Evolutionary conservation across 2,888 invertebrate genomes (phyloP).

Genomic region (Prenolepis imparis): DNA sequence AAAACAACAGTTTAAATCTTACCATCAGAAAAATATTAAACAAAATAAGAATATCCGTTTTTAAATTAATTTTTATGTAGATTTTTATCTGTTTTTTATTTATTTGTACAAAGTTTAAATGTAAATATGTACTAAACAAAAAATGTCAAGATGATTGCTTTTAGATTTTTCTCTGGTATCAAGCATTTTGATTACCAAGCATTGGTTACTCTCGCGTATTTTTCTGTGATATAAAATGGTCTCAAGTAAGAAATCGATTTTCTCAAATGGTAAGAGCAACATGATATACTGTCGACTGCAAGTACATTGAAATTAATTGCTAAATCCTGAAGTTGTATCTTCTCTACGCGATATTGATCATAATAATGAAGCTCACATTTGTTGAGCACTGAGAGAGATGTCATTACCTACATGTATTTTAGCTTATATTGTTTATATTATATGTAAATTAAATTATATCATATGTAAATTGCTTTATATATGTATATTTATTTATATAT

Average conservation of each 20-base stretch:
- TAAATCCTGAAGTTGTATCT: constrained; percentile 5
- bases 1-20: background rate
- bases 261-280: background rate
- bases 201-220: background rate
- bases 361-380: background rate
- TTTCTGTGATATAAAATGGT: background rate
- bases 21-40: background rate
- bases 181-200: background rate
- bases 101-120: background rate
- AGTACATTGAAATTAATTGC: background rate
- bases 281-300: constrained; percentile 24
- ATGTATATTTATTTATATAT: background rate
- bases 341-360: background rate
- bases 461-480: too few species aligned
- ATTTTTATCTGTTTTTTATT: background rate
- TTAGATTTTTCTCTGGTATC: background rate
- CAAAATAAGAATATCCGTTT: background rate
- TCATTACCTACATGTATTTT: constrained; percentile 17
- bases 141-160: background rate
- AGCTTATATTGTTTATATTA: background rate
- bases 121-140: too few species aligned
- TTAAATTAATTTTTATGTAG: background rate
- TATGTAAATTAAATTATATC: background rate
- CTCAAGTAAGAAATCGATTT: constrained; percentile 18
- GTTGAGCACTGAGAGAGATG: constrained; percentile 1